A percentile compares a stretch with the other conserved stretches of the same genome.
Evolutionary conservation across 2,888 invertebrate species (phyloP).

Genomic region (Terebella lapidaria): DNA sequence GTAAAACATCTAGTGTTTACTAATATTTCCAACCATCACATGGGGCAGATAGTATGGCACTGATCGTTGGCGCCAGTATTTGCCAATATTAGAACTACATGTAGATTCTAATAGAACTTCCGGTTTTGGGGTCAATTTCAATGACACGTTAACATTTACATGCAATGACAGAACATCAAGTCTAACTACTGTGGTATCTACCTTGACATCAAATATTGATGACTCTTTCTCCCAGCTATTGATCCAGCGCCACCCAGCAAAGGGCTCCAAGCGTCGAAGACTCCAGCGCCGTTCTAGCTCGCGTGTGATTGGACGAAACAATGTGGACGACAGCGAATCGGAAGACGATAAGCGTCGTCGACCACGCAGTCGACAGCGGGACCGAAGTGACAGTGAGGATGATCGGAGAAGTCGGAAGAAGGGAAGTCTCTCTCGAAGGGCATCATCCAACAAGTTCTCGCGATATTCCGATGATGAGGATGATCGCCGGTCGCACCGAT

Average conservation of each 20-base stretch:
- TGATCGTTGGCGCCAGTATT: no score
- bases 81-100: no score
- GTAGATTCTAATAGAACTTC: no score
- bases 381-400: not conserved
- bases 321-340: not conserved
- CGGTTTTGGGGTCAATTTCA: no score
- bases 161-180: no score
- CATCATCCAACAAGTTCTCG: not conserved
- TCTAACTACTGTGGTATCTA: no score
- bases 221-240: no score
- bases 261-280: conserved; percentile 30
- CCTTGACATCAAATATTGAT: no score
- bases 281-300: not conserved
- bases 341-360: conserved; percentile 1
- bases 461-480: not conserved
- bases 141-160: no score
- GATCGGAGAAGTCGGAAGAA: not conserved
- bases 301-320: not conserved
- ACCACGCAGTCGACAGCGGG: not conserved
- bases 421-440: no score
- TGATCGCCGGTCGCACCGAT: no score
- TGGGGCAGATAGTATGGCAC: no score
- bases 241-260: conserved; percentile 39
- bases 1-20: not conserved
- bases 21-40: not conserved